Conservation (phyloP, 2,888 invertebrate species). For the Ommatoiulus sabulosus region DNA sequence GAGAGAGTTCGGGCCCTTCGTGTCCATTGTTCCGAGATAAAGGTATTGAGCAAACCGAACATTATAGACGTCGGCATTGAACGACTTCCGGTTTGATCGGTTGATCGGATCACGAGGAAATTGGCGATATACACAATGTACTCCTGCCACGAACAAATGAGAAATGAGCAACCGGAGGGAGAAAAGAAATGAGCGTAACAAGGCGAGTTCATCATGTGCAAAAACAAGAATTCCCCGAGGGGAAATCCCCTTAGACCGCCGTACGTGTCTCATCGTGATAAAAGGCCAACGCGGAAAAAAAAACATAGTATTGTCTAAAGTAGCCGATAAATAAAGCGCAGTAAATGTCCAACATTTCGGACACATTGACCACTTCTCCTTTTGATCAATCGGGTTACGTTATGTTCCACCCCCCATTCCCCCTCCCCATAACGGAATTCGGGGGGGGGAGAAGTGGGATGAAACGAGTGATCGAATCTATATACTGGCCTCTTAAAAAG, state of each 20-base stretch:
- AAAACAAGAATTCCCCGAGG: background rate
- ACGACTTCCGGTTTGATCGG: background rate
- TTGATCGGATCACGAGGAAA: background rate
- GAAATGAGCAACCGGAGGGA: background rate
- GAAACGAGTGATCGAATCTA: background rate
- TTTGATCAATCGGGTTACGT: background rate
- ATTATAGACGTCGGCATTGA: background rate
- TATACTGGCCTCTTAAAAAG: background rate
- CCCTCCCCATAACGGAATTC: no score
- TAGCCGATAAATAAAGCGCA: slow-evolving; percentile 24
- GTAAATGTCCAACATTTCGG: background rate
- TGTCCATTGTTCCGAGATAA: background rate
- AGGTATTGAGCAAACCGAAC: background rate
- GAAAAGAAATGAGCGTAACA: background rate
- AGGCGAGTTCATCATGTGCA: background rate
- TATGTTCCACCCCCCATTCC: no score
- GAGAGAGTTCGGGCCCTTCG: no score
- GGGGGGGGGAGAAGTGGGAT: background rate
- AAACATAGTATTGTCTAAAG: background rate
- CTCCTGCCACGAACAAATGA: background rate
- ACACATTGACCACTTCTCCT: slow-evolving; percentile 7
- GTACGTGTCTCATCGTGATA: background rate
- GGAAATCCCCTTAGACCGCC: background rate
- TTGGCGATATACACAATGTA: background rate
- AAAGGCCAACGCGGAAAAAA: background rate